Evolutionary conservation across 2,888 invertebrate species (phyloP).

Genomic region (Linyphia triangularis): DNA sequence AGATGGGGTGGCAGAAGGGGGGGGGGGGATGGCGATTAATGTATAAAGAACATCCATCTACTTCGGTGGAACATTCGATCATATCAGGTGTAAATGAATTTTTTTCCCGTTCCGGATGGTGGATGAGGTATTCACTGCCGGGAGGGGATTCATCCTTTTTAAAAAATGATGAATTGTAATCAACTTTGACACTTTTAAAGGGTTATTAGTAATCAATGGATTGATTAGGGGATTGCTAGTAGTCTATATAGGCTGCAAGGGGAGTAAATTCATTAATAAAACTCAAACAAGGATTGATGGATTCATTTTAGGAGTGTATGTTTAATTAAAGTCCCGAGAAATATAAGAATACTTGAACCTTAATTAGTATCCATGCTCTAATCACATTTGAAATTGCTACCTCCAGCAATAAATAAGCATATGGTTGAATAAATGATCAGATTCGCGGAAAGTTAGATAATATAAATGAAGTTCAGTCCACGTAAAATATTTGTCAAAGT

Average conservation of each 20-base stretch:
- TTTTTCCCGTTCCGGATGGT: slow-evolving; percentile 5
- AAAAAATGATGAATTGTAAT: slow-evolving; percentile 25
- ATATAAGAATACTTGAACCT: too few species aligned
- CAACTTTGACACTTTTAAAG: slow-evolving; percentile 35
- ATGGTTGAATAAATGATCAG: too few species aligned
- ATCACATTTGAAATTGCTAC: background rate
- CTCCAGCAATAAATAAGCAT: too few species aligned
- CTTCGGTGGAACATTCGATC: slow-evolving; percentile 29
- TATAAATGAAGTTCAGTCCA: too few species aligned
- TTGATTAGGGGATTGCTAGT: background rate
- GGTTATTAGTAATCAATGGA: slow-evolving; percentile 39
- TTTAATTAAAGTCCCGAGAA: slow-evolving; percentile 61
- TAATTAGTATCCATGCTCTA: too few species aligned
- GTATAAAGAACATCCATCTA: slow-evolving; percentile 23
- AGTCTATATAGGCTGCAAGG: slow-evolving; percentile 10
- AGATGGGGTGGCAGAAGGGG: background rate
- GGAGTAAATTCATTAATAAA: slow-evolving; percentile 41
- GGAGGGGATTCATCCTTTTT: background rate
- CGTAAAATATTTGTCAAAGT: too few species aligned
- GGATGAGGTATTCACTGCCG: background rate
- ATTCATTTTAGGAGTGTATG: slow-evolving; percentile 30
- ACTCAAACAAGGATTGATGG: slow-evolving; percentile 47
- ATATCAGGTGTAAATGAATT: slow-evolving; percentile 42
- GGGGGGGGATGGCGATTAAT: background rate
- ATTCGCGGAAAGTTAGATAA: too few species aligned